phyloP scores from a whole-genome alignment of 2,113 vertebrate species.

The Myodes glareolus region DNA sequence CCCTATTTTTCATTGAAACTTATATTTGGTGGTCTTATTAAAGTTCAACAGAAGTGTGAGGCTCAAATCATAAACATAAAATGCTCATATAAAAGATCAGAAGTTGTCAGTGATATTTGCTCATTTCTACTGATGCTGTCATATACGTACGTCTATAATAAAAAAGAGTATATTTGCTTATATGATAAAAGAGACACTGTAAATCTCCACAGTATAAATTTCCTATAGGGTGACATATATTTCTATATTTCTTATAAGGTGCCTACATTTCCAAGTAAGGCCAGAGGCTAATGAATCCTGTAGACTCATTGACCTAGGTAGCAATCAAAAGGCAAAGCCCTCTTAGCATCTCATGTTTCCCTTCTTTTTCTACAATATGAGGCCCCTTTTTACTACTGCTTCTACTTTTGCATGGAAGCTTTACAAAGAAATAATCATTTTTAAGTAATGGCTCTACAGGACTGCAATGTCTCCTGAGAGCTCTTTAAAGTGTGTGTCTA shows the following conservation, averaged over 20 bases:
- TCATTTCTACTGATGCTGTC: background rate
- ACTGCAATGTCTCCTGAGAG: background rate
- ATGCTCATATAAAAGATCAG: background rate
- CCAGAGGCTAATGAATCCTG: background rate
- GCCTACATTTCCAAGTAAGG: background rate
- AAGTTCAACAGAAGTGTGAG: background rate
- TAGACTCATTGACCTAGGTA: background rate
- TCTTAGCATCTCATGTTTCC: background rate
- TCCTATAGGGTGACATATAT: no score
- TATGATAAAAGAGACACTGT: background rate
- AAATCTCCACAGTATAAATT: conserved; percentile 3
- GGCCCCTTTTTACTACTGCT: background rate
- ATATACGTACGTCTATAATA: background rate
- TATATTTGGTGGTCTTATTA: background rate
- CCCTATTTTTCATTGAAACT: background rate
- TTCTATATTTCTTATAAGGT: no score
- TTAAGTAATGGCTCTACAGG: background rate
- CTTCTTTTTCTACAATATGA: background rate
- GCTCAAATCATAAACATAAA: background rate
- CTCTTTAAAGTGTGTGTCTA: background rate
- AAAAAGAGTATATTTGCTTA: background rate
- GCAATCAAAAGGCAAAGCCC: background rate
- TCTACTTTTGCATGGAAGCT: background rate
- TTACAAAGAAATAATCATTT: background rate
- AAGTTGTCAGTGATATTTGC: background rate